A percentile compares a stretch with the other conserved stretches of the same genome.
These are phyloP conservation scores for Vesta saturnalis DNA, from an alignment of 2,888 invertebrate genomes.

Conservation along the genomic window DNA sequence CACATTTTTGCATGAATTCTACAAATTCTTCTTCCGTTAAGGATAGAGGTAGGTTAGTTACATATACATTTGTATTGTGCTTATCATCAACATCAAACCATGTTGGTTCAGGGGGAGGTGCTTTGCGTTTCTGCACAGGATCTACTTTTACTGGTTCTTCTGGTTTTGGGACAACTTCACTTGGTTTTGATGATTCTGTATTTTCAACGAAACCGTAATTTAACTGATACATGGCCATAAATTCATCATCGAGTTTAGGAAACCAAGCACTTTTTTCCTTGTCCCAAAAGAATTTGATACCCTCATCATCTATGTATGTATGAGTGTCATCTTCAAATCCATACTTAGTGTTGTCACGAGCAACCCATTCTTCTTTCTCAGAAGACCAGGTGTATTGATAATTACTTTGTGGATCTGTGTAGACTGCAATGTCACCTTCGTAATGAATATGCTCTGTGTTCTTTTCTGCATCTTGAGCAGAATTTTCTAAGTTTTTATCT, in stretches of 20 bases:
- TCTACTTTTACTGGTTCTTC: conserved; percentile 23
- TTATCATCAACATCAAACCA: conserved; percentile 95
- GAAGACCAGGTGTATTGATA: conserved; percentile 74
- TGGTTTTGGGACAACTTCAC: conserved; percentile 42
- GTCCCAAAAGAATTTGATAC: conserved; percentile 93
- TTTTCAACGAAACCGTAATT: conserved; percentile 88
- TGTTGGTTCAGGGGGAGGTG: conserved; percentile 61
- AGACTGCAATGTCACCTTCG: conserved; percentile 75
- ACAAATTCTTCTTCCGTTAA: conserved; percentile 90
- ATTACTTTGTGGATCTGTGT: conserved; percentile 77
- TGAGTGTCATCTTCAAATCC: conserved; percentile 81
- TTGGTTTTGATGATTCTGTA: conserved; percentile 49
- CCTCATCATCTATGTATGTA: conserved; percentile 86
- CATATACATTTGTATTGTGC: conserved; percentile 95
- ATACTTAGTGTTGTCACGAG: conserved; percentile 62
- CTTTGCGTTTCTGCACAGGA: conserved; percentile 63
- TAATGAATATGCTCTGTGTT: conserved; percentile 70
- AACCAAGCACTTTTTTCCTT: conserved; percentile 92
- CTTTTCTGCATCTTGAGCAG: conserved; percentile 39
- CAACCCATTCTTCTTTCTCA: conserved; percentile 70
- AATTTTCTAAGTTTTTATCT: conserved; percentile 23
- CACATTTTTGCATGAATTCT: conserved; percentile 95
- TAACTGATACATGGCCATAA: conserved; percentile 95
- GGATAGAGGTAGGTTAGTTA: conserved; percentile 89
- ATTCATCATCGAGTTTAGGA: conserved; percentile 96